A percentile compares a stretch with the other conserved stretches of the same genome.
These are phyloP conservation scores for Diphyllodes magnificus DNA, from an alignment of 2,113 vertebrate genomes.

Conservation along the genomic window DNA sequence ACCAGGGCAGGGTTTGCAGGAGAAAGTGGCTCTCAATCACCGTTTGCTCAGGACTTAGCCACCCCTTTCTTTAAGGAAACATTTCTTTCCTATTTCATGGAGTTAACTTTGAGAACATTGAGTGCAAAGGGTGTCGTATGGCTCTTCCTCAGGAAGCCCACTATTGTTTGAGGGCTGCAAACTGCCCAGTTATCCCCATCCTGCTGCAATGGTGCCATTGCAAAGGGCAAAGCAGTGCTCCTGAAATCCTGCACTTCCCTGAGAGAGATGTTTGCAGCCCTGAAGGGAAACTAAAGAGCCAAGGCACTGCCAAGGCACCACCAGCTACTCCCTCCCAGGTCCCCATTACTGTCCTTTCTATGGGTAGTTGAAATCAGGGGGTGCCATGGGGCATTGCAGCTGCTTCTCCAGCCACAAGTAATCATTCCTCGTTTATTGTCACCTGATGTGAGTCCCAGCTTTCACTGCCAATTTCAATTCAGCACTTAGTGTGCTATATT, in stretches of 20 bases:
- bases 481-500: neutral
- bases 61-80: neutral
- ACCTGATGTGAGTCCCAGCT: neutral
- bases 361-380: accelerated
- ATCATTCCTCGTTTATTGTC: neutral
- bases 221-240: neutral
- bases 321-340: accelerated
- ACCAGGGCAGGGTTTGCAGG: too few species aligned
- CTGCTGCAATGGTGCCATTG: accelerated
- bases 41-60: neutral
- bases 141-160: neutral
- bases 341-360: accelerated
- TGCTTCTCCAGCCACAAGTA: neutral
- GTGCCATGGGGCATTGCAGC: neutral
- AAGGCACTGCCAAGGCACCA: accelerated
- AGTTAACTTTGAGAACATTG: neutral
- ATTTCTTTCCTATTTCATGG: neutral
- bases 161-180: neutral
- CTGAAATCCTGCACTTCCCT: neutral
- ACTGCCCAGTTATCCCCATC: neutral
- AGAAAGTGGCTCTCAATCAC: neutral
- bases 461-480: neutral
- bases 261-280: neutral
- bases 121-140: neutral
- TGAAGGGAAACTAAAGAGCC: neutral